These are phyloP conservation scores for Okamejei kenojei DNA, from an alignment of 2,797 vertebrate species.

Conservation along the genomic window DNA sequence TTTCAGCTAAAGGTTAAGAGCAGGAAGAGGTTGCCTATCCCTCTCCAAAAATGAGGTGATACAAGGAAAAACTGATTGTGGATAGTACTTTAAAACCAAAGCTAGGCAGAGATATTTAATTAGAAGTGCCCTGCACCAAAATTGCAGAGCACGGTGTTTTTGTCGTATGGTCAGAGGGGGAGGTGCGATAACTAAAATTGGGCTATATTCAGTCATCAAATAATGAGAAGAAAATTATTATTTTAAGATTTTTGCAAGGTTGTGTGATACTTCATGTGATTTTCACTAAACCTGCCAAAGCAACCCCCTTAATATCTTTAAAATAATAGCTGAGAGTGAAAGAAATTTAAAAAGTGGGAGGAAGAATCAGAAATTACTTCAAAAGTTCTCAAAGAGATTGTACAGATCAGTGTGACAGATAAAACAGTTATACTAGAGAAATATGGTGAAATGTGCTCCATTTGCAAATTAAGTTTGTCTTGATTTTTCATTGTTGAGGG, in stretches of 20 bases:
- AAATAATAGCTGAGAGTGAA: background rate
- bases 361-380: background rate
- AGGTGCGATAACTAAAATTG: background rate
- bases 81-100: background rate
- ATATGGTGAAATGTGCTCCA: background rate
- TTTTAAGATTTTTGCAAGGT: background rate
- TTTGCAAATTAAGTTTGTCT: no score
- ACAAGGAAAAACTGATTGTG: background rate
- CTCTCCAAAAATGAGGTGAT: background rate
- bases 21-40: background rate
- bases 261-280: background rate
- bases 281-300: background rate
- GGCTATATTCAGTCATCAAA: background rate
- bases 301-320: background rate
- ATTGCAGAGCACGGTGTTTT: background rate
- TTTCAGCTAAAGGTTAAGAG: background rate
- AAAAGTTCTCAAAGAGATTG: background rate
- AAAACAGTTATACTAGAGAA: background rate
- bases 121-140: background rate
- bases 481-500: background rate
- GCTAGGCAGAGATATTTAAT: background rate
- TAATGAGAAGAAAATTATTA: background rate
- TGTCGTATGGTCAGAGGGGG: background rate
- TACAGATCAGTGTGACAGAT: background rate
- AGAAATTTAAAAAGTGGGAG: background rate